These are phyloP conservation scores for Troilus luridus DNA, from an alignment of 2,888 invertebrate species.

Conservation along the genomic window DNA sequence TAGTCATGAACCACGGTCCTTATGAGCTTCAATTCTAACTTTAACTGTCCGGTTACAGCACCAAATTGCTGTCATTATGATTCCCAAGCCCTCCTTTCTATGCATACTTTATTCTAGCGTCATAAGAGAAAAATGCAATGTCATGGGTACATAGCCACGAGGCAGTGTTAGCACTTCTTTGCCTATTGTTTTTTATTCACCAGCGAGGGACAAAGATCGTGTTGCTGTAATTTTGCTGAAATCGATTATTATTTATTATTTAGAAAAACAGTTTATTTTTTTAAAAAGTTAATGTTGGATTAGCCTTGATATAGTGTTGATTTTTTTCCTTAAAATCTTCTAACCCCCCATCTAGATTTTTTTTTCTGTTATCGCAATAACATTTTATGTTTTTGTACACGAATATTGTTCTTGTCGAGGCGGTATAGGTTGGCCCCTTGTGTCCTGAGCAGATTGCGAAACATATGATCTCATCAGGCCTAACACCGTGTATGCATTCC, in stretches of 20 bases:
- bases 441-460: slow-evolving; percentile 12
- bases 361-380: background rate
- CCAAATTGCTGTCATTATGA: background rate
- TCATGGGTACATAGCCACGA: background rate
- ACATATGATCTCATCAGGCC: slow-evolving; percentile 22
- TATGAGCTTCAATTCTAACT: background rate
- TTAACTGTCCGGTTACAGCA: slow-evolving; percentile 24
- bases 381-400: background rate
- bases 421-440: background rate
- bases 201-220: background rate
- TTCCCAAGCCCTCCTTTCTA: background rate
- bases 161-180: background rate
- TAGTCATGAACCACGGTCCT: background rate
- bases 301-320: too few species aligned
- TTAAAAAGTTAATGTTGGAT: too few species aligned
- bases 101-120: slow-evolving; percentile 41
- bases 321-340: too few species aligned
- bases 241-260: too few species aligned
- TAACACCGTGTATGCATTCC: background rate
- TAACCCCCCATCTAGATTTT: too few species aligned
- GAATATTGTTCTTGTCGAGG: background rate
- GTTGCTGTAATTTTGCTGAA: too few species aligned
- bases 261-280: too few species aligned
- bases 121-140: slow-evolving; percentile 10
- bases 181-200: background rate